Percentiles rank a stretch among this genome's conserved stretches.
These are phyloP conservation scores for Apaloderma vittatum DNA, from an alignment of 2,113 vertebrate species.

Conservation along the genomic window DNA sequence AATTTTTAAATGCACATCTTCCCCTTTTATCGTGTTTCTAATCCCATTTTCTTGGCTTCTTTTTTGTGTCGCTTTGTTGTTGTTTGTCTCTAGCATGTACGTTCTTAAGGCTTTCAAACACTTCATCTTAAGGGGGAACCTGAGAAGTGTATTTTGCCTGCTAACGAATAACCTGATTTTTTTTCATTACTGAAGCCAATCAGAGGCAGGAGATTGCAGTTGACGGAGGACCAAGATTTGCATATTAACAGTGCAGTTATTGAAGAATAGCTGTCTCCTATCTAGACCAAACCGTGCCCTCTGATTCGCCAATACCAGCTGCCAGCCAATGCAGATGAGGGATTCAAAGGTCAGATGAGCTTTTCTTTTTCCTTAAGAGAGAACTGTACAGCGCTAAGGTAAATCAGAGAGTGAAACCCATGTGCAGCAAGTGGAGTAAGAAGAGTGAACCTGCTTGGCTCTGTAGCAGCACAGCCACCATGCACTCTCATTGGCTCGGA, in stretches of 20 bases:
- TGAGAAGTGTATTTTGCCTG: neutral
- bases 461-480: rapidly evolving
- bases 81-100: neutral
- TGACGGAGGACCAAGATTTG: neutral
- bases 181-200: conserved; percentile 40
- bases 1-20: neutral
- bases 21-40: neutral
- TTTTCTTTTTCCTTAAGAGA: neutral
- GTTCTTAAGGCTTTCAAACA: neutral
- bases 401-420: neutral
- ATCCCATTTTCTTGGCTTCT: conserved; percentile 2
- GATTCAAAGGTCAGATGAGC: conserved; percentile 5
- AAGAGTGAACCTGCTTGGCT: neutral
- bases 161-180: conserved; percentile 28
- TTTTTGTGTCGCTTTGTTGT: conserved; percentile 11
- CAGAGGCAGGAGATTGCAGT: neutral
- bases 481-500: neutral
- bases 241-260: conserved; percentile 43
- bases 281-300: neutral
- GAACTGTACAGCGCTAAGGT: neutral
- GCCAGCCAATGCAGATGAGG: neutral
- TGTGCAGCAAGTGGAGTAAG: neutral
- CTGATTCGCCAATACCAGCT: neutral
- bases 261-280: conserved; percentile 25
- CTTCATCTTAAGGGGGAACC: conserved; percentile 11